Conservation (phyloP, 2,888 invertebrate genomes). For the Prostheceraeus crozeri region DNA sequence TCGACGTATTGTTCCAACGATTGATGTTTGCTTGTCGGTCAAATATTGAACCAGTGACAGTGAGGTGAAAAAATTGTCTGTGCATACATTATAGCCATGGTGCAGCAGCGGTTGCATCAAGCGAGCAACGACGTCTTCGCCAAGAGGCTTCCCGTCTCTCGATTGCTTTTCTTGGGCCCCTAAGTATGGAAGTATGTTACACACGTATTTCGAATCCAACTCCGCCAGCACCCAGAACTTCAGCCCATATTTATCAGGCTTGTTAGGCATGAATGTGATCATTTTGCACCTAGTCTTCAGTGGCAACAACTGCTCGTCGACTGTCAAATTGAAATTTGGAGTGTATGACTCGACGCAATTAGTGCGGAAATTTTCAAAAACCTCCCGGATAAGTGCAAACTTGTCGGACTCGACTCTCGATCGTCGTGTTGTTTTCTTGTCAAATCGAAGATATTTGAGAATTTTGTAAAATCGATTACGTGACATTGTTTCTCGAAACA, state of each 20-base stretch:
- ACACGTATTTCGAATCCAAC: slow-evolving; percentile 3
- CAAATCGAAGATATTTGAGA: slow-evolving; percentile 4
- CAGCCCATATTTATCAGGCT: slow-evolving; percentile 14
- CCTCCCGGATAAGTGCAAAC: not conserved
- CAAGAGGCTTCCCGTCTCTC: slow-evolving; percentile 3
- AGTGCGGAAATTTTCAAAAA: slow-evolving; percentile 1
- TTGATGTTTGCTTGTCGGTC: not conserved
- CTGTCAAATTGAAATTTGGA: not conserved
- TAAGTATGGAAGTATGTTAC: slow-evolving; percentile 4
- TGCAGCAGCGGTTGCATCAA: not conserved
- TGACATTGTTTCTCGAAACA: slow-evolving; percentile 19
- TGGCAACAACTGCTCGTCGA: slow-evolving; percentile 18
- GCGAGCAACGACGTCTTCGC: slow-evolving; percentile 21
- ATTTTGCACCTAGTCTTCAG: slow-evolving; percentile 13
- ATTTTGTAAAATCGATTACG: not conserved
- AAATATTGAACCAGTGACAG: slow-evolving; percentile 21
- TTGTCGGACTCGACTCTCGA: not conserved
- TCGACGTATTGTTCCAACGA: slow-evolving; percentile 21
- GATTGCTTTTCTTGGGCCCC: not conserved
- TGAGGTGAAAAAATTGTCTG: slow-evolving; percentile 14
- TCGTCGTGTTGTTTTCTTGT: not conserved
- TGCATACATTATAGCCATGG: slow-evolving; percentile 23
- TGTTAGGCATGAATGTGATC: slow-evolving; percentile 28
- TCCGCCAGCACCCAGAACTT: slow-evolving; percentile 7
- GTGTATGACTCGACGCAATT: slow-evolving; percentile 1